Conservation (phyloP, 2,797 vertebrate species). For the Mastacembelus armatus region DNA sequence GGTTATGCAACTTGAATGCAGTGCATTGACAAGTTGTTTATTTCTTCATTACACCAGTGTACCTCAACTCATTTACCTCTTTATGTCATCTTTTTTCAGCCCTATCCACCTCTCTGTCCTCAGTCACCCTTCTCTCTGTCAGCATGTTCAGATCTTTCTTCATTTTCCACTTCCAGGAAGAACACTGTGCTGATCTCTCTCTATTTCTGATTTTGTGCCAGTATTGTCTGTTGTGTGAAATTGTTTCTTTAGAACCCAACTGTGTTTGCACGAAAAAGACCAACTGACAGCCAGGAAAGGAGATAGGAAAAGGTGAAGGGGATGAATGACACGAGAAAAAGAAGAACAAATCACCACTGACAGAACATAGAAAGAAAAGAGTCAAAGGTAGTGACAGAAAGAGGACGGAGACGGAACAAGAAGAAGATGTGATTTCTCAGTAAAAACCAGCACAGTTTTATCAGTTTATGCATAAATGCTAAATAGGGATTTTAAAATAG, state of each 20-base stretch:
- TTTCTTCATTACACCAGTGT: not conserved
- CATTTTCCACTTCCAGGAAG: constrained; percentile 21
- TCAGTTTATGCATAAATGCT: not conserved
- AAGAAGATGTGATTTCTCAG: not conserved
- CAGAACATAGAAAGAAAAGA: constrained; percentile 10
- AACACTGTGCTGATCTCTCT: constrained; percentile 3
- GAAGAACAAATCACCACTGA: constrained; percentile 39
- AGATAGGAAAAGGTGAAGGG: constrained; percentile 37
- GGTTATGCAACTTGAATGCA: not conserved
- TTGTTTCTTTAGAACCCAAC: constrained; percentile 43
- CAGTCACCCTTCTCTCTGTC: constrained; percentile 21
- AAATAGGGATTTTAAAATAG: not conserved
- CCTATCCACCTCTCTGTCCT: constrained; percentile 23
- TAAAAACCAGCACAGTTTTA: constrained; percentile 16
- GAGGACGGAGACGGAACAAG: not conserved
- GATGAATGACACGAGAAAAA: constrained; percentile 35
- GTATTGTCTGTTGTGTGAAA: constrained; percentile 53
- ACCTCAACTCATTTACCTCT: constrained; percentile 5
- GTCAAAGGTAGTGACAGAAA: not conserved
- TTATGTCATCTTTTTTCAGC: constrained; percentile 9
- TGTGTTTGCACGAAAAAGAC: constrained; percentile 42
- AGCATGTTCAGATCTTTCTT: constrained; percentile 27
- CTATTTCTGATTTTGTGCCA: constrained; percentile 28
- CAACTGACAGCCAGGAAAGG: constrained; percentile 39
- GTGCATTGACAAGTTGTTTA: not conserved